A percentile compares a stretch with the other conserved stretches of the same genome.
These are phyloP conservation scores for Trematomus loennbergii DNA, from an alignment of 2,113 vertebrate species.

Conservation along the genomic window DNA sequence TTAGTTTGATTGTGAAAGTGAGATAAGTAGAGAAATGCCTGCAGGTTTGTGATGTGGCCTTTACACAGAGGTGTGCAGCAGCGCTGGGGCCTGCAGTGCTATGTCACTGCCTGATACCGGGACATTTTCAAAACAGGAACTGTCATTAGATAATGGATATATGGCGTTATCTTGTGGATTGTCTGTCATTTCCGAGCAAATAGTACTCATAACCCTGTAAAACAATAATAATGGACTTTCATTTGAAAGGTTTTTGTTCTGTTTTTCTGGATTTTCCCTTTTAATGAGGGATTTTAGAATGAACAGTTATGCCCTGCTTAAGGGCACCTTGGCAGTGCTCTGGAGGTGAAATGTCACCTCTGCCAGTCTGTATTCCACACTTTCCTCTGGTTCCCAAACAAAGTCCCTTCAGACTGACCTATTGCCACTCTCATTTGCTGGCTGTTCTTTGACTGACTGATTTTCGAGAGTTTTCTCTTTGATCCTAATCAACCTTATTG, in stretches of 20 bases:
- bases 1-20: conserved; percentile 17
- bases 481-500: conserved; percentile 48
- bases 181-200: background rate
- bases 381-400: too few species aligned
- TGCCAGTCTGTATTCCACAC: too few species aligned
- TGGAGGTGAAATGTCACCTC: too few species aligned
- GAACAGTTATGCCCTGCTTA: too few species aligned
- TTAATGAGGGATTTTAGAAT: too few species aligned
- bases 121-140: conserved; percentile 44
- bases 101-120: conserved; percentile 43
- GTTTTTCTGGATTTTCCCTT: too few species aligned
- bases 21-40: conserved; percentile 10
- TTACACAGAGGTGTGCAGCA: conserved; percentile 5
- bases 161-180: conserved; percentile 2
- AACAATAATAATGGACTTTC: too few species aligned
- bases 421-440: background rate
- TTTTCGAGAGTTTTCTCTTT: conserved; percentile 50
- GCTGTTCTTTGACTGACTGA: conserved; percentile 6
- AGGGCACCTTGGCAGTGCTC: too few species aligned
- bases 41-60: conserved; percentile 8
- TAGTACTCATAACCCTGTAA: conserved; percentile 6
- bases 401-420: background rate
- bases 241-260: too few species aligned
- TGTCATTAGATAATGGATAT: conserved; percentile 22
- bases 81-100: conserved; percentile 38